phyloP scores from a whole-genome alignment of 92 coral and sea anemone genomes.

The Plumapathes pennacea region DNA sequence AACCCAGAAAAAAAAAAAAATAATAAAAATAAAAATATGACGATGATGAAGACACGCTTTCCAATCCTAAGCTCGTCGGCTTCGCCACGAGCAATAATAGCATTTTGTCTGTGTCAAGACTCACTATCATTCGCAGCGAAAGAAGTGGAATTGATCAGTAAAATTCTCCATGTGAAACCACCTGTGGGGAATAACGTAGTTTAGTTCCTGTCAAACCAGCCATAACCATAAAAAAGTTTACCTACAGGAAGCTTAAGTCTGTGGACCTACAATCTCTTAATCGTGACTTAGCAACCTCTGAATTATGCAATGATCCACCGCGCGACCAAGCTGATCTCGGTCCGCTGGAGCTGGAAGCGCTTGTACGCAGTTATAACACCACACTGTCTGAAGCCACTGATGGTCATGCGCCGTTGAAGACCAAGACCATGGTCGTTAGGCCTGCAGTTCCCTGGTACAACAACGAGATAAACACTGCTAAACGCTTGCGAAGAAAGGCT shows the following conservation, averaged over 20 bases:
- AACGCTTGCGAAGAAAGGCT: conserved; percentile 13
- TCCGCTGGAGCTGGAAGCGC: conserved; percentile 1
- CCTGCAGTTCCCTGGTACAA: conserved; percentile 30
- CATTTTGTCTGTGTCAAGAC: no score
- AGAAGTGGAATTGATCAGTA: no score
- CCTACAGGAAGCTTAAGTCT: conserved; percentile 37
- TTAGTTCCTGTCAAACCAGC: conserved; percentile 22
- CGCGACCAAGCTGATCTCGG: background rate
- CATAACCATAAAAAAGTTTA: conserved; percentile 7
- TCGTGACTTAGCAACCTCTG: conserved; percentile 21
- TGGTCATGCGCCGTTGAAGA: conserved; percentile 29
- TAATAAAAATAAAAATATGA: no score
- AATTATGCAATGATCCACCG: conserved; percentile 23
- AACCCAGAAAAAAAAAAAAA: no score
- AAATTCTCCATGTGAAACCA: no score
- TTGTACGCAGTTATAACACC: conserved; percentile 3
- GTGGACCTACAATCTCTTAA: conserved; percentile 20
- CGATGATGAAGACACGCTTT: no score
- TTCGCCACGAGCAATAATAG: no score
- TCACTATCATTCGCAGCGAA: no score
- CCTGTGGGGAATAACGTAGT: no score
- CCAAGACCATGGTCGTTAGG: conserved; percentile 11
- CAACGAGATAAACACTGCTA: conserved; percentile 6
- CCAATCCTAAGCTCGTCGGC: no score
- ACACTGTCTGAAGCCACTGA: conserved; percentile 10